These are phyloP conservation scores for Drosophila macrospina DNA, from an alignment of 2,888 invertebrate genomes.

Conservation along the genomic window DNA sequence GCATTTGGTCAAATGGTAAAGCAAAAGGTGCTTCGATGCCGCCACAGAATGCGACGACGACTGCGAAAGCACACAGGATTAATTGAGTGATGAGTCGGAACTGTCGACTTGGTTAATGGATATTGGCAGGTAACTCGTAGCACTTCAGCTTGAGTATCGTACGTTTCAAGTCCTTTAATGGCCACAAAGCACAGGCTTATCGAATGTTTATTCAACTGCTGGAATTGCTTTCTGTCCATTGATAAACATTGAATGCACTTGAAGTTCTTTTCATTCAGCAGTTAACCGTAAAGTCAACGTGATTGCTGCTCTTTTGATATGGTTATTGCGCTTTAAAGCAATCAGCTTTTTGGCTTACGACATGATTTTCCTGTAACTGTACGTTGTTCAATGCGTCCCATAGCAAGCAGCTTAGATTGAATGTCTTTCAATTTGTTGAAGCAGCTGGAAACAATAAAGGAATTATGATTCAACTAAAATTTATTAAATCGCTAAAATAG, in stretches of 20 bases:
- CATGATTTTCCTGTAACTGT: background rate
- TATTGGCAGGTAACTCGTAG: constrained; percentile 50
- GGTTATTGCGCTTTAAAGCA: constrained; percentile 39
- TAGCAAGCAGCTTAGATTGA: background rate
- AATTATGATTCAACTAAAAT: background rate
- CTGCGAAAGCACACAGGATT: constrained; percentile 39
- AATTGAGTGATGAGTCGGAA: constrained; percentile 57
- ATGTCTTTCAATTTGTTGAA: background rate
- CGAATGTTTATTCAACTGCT: constrained; percentile 47
- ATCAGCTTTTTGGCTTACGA: constrained; percentile 4
- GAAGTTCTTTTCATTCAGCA: constrained; percentile 2
- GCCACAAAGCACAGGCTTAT: constrained; percentile 18
- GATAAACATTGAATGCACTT: constrained; percentile 15
- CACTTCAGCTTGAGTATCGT: constrained; percentile 43
- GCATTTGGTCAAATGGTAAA: constrained; percentile 8
- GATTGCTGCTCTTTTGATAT: constrained; percentile 11
- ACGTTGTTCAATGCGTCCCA: background rate
- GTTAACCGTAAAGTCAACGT: constrained; percentile 21
- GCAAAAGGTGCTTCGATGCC: constrained; percentile 17
- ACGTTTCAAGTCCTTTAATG: constrained; percentile 40
- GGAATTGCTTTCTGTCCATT: constrained; percentile 7
- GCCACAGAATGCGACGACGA: background rate
- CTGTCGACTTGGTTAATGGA: constrained; percentile 48
- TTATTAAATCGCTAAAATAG: background rate
- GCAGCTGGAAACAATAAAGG: no score